Conservation (phyloP, 2,888 invertebrate genomes). For the Acheta domesticus region DNA sequence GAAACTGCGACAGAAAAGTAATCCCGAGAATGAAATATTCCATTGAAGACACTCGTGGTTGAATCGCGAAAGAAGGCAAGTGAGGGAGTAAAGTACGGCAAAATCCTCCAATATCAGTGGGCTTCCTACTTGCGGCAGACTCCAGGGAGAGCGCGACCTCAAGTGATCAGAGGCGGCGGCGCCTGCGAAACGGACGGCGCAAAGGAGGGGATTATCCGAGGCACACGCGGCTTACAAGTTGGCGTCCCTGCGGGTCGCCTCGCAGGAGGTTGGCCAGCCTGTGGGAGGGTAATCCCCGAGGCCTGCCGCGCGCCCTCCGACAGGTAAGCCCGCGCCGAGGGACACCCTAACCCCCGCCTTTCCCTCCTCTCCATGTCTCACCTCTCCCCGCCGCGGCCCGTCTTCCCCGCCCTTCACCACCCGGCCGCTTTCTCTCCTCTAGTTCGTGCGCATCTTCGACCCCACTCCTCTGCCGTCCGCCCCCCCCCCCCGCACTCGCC, state of each 20-base stretch:
- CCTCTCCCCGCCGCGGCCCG: too few species aligned
- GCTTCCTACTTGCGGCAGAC: neutral
- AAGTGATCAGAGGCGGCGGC: neutral
- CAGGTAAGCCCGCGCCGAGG: constrained; percentile 18
- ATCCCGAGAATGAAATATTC: too few species aligned
- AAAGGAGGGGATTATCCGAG: neutral
- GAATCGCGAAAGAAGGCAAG: neutral
- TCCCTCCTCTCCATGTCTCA: neutral
- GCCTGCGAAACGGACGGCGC: neutral
- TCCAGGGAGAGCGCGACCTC: neutral
- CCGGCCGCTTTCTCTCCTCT: too few species aligned
- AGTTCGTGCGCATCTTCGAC: neutral
- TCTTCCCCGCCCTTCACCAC: too few species aligned
- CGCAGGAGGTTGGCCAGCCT: neutral
- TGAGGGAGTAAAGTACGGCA: neutral
- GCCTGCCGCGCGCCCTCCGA: constrained; percentile 18
- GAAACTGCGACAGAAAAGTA: too few species aligned
- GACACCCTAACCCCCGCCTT: neutral
- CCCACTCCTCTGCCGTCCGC: neutral
- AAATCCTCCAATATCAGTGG: neutral
- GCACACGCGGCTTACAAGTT: constrained; percentile 5
- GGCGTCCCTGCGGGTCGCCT: neutral
- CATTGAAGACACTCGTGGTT: too few species aligned
- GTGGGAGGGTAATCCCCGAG: neutral
- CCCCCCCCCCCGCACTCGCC: too few species aligned